Evolutionary conservation across 2,888 invertebrate species (phyloP).

Genomic region (Drosophila putrida): DNA sequence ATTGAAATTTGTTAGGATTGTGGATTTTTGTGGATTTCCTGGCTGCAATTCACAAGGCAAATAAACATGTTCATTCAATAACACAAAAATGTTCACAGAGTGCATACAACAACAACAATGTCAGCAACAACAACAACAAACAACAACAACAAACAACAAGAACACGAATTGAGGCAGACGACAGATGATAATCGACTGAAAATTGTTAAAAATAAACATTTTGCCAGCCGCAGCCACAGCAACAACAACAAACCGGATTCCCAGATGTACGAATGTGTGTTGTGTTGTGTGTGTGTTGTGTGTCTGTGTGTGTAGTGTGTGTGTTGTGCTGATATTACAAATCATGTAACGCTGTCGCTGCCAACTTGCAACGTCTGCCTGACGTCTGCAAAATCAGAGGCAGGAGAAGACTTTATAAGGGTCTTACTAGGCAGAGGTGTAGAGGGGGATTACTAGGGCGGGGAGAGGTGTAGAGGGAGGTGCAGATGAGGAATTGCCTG

Average conservation of each 20-base stretch:
- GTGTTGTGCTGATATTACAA: constrained; percentile 74
- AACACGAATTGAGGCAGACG: constrained; percentile 45
- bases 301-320: constrained; percentile 21
- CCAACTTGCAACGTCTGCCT: constrained; percentile 60
- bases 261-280: constrained; percentile 7
- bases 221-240: constrained; percentile 23
- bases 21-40: constrained; percentile 18
- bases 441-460: neutral
- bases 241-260: constrained; percentile 67
- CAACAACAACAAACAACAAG: constrained; percentile 28
- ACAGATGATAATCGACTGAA: constrained; percentile 75
- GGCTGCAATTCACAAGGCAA: constrained; percentile 66
- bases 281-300: neutral
- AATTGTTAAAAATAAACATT: constrained; percentile 73
- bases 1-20: constrained; percentile 20
- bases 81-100: constrained; percentile 39
- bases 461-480: neutral
- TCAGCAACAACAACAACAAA: constrained; percentile 19
- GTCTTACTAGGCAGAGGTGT: too few relatives aligned
- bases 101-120: constrained; percentile 42
- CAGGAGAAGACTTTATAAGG: neutral
- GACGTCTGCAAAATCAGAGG: constrained; percentile 64
- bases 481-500: constrained; percentile 13
- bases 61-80: constrained; percentile 61
- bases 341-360: constrained; percentile 70